These are phyloP conservation scores for Prosopocoilus inquinatus DNA, from an alignment of 2,888 invertebrate genomes.

Conservation along the genomic window DNA sequence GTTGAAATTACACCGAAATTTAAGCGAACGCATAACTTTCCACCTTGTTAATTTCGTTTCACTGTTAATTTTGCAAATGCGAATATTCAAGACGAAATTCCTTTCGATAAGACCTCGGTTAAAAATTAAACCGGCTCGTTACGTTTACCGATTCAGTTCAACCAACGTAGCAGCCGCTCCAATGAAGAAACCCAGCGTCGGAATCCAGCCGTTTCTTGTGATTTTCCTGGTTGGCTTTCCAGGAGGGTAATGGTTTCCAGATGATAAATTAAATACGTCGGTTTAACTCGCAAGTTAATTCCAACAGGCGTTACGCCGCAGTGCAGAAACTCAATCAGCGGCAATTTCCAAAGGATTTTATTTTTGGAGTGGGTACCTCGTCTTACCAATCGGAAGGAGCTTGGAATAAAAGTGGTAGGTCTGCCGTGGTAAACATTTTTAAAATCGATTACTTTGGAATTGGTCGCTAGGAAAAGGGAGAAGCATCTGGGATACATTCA, in stretches of 20 bases:
- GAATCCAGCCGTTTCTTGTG: neutral
- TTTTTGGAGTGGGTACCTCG: neutral
- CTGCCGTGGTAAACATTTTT: no score
- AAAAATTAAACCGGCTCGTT: no score
- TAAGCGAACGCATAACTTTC: no score
- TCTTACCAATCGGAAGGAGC: neutral
- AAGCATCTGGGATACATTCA: conserved; percentile 68
- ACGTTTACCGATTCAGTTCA: no score
- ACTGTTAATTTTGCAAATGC: no score
- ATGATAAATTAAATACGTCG: neutral
- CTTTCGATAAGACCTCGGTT: no score
- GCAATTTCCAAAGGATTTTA: neutral
- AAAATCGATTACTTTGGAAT: neutral
- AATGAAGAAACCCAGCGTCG: neutral
- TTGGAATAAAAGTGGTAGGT: neutral
- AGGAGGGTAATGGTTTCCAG: neutral
- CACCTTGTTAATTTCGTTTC: no score
- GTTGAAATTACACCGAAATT: no score
- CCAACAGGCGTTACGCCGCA: neutral
- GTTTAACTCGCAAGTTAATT: neutral
- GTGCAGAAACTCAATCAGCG: neutral
- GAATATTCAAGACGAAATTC: no score
- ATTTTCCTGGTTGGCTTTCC: neutral
- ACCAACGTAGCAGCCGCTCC: no score
- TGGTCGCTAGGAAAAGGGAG: conserved; percentile 57